Base-by-base conservation (phyloP, 2,888 invertebrate genomes). In the Neoaliturus tenellus region DNA sequence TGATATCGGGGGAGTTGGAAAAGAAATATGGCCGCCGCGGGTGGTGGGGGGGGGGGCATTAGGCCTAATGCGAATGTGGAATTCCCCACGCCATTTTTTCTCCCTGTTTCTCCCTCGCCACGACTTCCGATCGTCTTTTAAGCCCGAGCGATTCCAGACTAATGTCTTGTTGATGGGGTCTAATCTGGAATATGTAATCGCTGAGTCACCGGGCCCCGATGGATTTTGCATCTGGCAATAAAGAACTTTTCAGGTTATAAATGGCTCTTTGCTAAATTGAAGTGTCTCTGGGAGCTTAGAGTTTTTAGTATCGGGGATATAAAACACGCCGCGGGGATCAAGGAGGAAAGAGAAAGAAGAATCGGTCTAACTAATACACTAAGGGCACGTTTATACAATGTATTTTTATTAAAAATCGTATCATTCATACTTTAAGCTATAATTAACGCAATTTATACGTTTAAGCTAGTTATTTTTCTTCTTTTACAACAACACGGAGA, bases 61-160 rank as follows among this genome's bases (percentile, higher is more conserved):
- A 81, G 71, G 81, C 69, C 69, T 81, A 81, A 81, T 81, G 81
- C 81, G 81, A 81, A 81, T 81, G 81, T 81, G 81, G 81, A 81
- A 81, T 81, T 81, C 81, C 81, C 81, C 69, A 69, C 81, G 81
- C 81, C 81, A 81, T 81, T 81, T 81, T 81, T 81, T 69, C 81
- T 41, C 48, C 31, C n/a, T 44, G 58, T 41, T 48, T 41, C 25
- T 17, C 48, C 51, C 81, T 41, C 31, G 20, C 44, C 33, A 20
- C 69, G 17, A 81, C 69, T 41, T 69, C 81, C 81, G 81, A 81
- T 69, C 81, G 69, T 81, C 81, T 81, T 81, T 81, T 69, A 81
- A 69, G 81, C 69, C 31, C 67, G 41, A 67, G 67, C 81, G 81
- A 81, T 81, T 44, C 69, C 69, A 28, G 69, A 33, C 69, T 81